phyloP scores from a whole-genome alignment of 2,113 vertebrate species.

The Atractosteus spatula region DNA sequence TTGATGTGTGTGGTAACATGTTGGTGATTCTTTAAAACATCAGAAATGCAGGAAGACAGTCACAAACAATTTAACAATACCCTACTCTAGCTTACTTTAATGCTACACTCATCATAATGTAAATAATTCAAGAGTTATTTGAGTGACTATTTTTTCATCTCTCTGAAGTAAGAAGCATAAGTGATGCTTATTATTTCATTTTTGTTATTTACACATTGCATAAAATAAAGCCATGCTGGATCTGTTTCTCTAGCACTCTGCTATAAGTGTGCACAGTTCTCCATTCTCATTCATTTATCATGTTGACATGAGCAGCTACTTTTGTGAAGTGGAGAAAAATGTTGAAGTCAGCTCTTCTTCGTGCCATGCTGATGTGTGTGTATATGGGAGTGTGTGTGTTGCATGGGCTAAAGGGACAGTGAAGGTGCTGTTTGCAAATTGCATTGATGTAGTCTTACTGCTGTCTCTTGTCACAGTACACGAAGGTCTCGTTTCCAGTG shows the following conservation, averaged over 20 bases:
- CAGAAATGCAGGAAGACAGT: too few relatives aligned
- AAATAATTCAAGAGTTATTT: too few relatives aligned
- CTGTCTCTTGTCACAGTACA: not conserved
- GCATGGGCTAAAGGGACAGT: not conserved
- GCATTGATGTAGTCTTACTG: not conserved
- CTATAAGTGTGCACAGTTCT: constrained; percentile 46
- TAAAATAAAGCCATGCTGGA: constrained; percentile 31
- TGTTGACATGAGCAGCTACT: constrained; percentile 68
- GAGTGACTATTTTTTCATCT: not conserved
- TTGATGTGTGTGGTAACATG: too few relatives aligned
- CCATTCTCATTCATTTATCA: constrained; percentile 68
- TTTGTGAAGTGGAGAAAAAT: constrained; percentile 73
- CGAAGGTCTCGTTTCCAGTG: too few relatives aligned
- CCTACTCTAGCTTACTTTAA: too few relatives aligned
- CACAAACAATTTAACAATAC: too few relatives aligned
- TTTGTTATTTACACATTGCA: constrained; percentile 43
- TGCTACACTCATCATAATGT: too few relatives aligned
- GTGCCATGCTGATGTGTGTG: constrained; percentile 46
- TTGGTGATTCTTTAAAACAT: too few relatives aligned
- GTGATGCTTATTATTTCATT: constrained; percentile 42
- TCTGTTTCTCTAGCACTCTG: constrained; percentile 39
- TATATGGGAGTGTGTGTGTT: constrained; percentile 35
- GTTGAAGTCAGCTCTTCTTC: constrained; percentile 70
- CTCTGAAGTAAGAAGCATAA: constrained; percentile 19
- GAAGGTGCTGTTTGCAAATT: not conserved